Percentiles rank a stretch among this genome's conserved stretches.
These are phyloP conservation scores for Arizona elegans DNA, from an alignment of 2,113 vertebrate species.

Conservation along the genomic window DNA sequence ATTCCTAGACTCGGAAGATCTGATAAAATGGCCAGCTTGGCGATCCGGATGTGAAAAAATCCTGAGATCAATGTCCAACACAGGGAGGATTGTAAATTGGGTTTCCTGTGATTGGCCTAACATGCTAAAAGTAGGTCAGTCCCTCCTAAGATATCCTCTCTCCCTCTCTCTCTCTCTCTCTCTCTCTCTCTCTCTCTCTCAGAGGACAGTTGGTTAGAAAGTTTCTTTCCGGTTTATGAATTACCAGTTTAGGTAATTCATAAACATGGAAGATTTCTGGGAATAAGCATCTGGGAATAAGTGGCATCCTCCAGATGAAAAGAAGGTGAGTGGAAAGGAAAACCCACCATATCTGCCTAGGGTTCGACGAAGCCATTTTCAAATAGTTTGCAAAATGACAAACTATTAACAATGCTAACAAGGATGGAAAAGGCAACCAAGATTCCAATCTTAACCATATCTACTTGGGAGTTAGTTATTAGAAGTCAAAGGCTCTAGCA, in stretches of 20 bases:
- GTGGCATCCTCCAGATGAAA: not conserved
- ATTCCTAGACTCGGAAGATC: not conserved
- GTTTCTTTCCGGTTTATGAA: not conserved
- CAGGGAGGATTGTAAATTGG: not conserved
- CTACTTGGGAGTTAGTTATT: not conserved
- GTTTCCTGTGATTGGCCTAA: not conserved
- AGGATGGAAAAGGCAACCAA: not conserved
- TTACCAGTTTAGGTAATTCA: not conserved
- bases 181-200: not conserved
- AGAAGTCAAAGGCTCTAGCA: not conserved
- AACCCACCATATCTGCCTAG: not conserved
- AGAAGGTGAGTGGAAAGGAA: not conserved
- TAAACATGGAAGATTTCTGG: not conserved
- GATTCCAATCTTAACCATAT: not conserved
- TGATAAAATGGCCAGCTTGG: slow-evolving; percentile 27
- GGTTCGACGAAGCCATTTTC: not conserved
- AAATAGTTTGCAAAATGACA: slow-evolving; percentile 12
- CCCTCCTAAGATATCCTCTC: slow-evolving; percentile 21
- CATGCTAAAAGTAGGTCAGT: rapidly evolving
- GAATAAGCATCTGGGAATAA: not conserved
- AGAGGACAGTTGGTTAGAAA: not conserved
- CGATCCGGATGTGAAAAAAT: slow-evolving; percentile 26
- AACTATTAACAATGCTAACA: not conserved
- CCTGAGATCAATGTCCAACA: slow-evolving; percentile 44
- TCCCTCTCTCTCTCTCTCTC: too few species aligned